Base-by-base conservation (phyloP, 2,888 invertebrate genomes). In the Nomada flava region DNA sequence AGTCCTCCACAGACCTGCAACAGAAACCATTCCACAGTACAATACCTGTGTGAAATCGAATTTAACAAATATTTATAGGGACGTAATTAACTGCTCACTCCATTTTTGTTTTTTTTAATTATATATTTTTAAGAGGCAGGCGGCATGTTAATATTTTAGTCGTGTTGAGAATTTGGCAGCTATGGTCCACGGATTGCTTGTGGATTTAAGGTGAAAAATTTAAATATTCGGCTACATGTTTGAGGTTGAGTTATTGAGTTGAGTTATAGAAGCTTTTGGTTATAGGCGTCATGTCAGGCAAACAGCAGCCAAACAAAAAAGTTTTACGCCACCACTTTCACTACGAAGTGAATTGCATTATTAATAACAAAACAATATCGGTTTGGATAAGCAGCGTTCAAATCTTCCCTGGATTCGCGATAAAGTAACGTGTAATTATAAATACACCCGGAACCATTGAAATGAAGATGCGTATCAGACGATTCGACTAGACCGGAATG, bases 1-100 rank as follows among this genome's bases (percentile, higher is more conserved):
- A 93, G 72, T 89, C 84, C 13, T 77, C 13, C 20, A 63, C 55
- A 47, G 76, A 60, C 7, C 69, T 84, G 67, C 2, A 76, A 77
- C 60, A 29, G 26, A 63, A n/a, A 20, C 10, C 18, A 9, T 13
- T n/a, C 18, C 36, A 18, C 4, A 20, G n/a, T 69, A n/a, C 62
- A 55, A 26, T 47, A 18, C 2, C 18, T 26, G 15, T n/a, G 2
- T n/a, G 18, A 4, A 1, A 13, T 15, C 9, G 9, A 11, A 23
- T 10, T n/a, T 10, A 47, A 55, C 15, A 13, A n/a, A 26, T 20
- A 18, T 47, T 57, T 53, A 53, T 50, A 50, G 3, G 15, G 42
- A 2, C 2, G 18, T 20, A 44, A 47, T 67, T n/a, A 29, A 10
- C 23, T 15, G 44, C 83, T 79, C 62, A 79, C 79, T 70, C 47